Evolutionary conservation across 2,888 invertebrate species (phyloP).

Genomic region (Labia minor): DNA sequence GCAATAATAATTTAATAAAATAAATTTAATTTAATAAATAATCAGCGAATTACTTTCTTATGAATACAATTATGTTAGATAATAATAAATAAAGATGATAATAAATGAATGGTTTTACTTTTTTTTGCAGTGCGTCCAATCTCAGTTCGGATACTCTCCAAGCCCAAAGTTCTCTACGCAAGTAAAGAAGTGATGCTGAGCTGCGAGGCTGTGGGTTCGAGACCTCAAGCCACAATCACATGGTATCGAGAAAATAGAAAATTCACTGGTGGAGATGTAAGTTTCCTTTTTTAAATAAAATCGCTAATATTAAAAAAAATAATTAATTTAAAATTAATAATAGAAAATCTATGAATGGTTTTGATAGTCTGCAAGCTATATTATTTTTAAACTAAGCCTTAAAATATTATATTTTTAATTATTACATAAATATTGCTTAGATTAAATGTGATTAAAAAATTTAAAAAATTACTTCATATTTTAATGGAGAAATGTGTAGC

Average conservation of each 20-base stretch:
- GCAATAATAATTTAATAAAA: too few relatives aligned
- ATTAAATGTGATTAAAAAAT: too few relatives aligned
- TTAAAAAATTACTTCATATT: too few relatives aligned
- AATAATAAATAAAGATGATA: not conserved
- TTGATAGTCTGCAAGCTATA: not conserved
- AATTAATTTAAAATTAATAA: not conserved
- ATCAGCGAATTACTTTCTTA: not conserved
- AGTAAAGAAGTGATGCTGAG: constrained; percentile 66
- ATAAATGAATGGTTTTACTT: too few relatives aligned
- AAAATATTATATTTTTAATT: too few relatives aligned
- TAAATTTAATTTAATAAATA: too few relatives aligned
- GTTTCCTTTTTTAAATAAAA: too few relatives aligned
- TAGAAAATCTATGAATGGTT: not conserved
- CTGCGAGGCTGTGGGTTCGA: constrained; percentile 74
- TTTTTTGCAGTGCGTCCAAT: constrained; percentile 63
- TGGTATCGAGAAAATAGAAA: constrained; percentile 75
- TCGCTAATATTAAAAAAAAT: too few relatives aligned
- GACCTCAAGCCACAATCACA: constrained; percentile 71
- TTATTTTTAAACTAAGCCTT: not conserved
- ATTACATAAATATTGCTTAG: too few relatives aligned
- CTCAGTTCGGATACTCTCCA: constrained; percentile 62
- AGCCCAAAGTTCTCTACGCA: constrained; percentile 65
- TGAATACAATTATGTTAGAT: not conserved
- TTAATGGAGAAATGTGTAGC: too few relatives aligned
- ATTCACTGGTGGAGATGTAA: constrained; percentile 66